Evolutionary conservation across 2,113 vertebrate genomes (phyloP).

Genomic region (Anseranas semipalmata): DNA sequence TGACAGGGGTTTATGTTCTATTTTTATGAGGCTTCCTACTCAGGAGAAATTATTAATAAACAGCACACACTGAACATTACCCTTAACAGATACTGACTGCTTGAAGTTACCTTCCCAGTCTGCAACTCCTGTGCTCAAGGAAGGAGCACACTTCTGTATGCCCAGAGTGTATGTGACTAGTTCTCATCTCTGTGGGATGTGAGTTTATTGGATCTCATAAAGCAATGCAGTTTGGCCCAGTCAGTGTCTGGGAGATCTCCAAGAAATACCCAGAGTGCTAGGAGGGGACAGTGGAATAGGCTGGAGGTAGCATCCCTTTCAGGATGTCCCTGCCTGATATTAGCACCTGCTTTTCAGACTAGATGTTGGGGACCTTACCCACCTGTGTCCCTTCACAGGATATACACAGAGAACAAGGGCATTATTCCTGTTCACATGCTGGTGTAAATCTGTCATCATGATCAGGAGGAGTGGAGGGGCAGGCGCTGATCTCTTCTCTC

Average conservation of each 20-base stretch:
- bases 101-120: background rate
- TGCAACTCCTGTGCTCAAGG: background rate
- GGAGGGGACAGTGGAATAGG: background rate
- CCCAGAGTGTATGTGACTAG: background rate
- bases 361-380: background rate
- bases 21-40: background rate
- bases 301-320: background rate
- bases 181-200: background rate
- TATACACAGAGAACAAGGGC: background rate
- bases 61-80: background rate
- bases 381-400: background rate
- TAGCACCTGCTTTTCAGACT: background rate
- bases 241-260: background rate
- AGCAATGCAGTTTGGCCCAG: background rate
- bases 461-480: too few relatives aligned
- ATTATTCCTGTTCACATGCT: background rate
- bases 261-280: background rate
- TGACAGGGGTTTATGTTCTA: background rate
- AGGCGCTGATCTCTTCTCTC: too few relatives aligned
- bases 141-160: background rate
- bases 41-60: background rate
- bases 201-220: background rate
- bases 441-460: background rate
- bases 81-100: background rate
- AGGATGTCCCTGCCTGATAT: background rate